Evolutionary conservation across 2,888 invertebrate species (phyloP).

Genomic region (Leptopilina syphax): DNA sequence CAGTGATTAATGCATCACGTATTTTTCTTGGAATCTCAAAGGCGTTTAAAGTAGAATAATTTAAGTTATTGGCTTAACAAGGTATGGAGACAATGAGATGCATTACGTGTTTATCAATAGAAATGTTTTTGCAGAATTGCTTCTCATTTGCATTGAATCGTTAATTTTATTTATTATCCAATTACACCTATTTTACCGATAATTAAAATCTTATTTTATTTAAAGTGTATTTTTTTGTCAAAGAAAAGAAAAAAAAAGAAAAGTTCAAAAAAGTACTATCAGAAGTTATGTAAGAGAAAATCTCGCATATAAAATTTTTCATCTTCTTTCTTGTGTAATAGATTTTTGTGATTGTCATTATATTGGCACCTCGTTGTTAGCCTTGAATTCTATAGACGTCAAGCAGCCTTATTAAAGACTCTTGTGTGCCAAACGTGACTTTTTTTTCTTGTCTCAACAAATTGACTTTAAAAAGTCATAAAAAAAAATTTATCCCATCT

Average conservation of each 20-base stretch:
- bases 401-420: constrained; percentile 17
- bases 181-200: background rate
- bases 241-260: background rate
- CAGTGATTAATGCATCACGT: background rate
- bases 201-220: constrained; percentile 3
- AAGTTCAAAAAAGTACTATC: background rate
- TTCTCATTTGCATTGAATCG: constrained; percentile 17
- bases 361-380: constrained; percentile 16
- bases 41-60: constrained; percentile 11
- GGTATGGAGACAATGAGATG: background rate
- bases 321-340: constrained; percentile 33
- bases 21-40: constrained; percentile 1
- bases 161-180: background rate
- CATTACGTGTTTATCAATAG: background rate
- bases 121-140: background rate
- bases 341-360: constrained; percentile 13
- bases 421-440: constrained; percentile 33
- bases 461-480: background rate
- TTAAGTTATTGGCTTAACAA: background rate
- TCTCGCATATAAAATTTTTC: background rate
- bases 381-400: constrained; percentile 20
- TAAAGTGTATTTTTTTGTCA: background rate
- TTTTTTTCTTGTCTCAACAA: background rate
- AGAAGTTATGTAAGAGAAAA: constrained; percentile 11
- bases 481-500: background rate